Evolutionary conservation across 2,797 vertebrate genomes (phyloP), one percentile per base, ranked within the genome.

Genomic region (Poecilia wingei): DNA sequence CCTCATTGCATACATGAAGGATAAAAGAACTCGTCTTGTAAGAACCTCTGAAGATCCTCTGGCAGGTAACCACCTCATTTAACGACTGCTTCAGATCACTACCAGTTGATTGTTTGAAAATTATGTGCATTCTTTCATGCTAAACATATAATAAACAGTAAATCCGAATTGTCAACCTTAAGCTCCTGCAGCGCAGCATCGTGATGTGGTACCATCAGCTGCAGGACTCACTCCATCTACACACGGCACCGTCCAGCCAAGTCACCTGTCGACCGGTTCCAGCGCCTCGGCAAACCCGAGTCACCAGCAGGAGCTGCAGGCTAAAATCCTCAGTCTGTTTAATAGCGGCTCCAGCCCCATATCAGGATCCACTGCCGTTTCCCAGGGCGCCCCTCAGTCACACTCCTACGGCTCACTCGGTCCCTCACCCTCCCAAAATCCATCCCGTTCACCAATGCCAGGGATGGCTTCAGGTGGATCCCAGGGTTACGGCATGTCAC

Each of bases 251-350:
- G 6, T 86, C 5, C 53, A 82, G 6, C 90, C 90, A 13, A 74
- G 83, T 79, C 93, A 92, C 83, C 78, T 93, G 80, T 74, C 93
- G 61, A 77, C 96, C 6, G 81, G 79, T 68, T 74, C 94, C 18
- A 71, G 89, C 59, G 74, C 92, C 84, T 51, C 96, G 0, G 36
- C 80, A 53, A 79, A 95, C 92, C 89, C 96, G 46, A 96, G 33
- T 83, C 93, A 96, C 28, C 96, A 96, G 93, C 98, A 99, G 93
- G 98, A 99, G 94, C 96, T 99, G 81, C 98, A 99, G 92, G 98
- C 98, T 82, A 99, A 99, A 93, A 99, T 99, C 92, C 97, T 99
- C 89, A 99, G 98, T 87, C 96, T 99, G 76, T 99, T 99, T 91
- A 99, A 98, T 90, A 99, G 97, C 0, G 97, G 97, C 64, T 88